Percentiles rank a stretch among this genome's conserved stretches.
These are phyloP conservation scores for Channa maculata DNA, from an alignment of 2,113 vertebrate species.

Conservation along the genomic window DNA sequence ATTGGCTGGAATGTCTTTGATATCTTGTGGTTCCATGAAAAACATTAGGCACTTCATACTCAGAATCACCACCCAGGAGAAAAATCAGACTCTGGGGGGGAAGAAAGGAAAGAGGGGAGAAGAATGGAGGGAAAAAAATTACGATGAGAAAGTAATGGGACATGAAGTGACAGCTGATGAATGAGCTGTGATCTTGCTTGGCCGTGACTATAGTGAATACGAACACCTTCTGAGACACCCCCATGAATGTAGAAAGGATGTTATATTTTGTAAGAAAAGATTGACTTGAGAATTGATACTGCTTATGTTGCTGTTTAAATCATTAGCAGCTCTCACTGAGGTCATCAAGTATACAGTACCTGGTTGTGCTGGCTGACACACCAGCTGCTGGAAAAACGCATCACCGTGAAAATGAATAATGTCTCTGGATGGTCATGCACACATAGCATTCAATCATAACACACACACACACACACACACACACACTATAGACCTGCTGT, in stretches of 20 bases:
- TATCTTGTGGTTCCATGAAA: slow-evolving; percentile 48
- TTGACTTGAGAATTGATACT: slow-evolving; percentile 22
- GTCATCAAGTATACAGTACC: slow-evolving; percentile 69
- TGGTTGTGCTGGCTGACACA: slow-evolving; percentile 65
- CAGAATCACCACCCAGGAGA: slow-evolving; percentile 33
- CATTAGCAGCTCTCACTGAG: slow-evolving; percentile 56
- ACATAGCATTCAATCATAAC: neutral
- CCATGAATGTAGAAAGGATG: neutral
- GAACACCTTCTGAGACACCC: slow-evolving; percentile 8
- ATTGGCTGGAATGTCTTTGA: slow-evolving; percentile 71
- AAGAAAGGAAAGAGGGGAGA: neutral
- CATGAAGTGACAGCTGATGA: slow-evolving; percentile 35
- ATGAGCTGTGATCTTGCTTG: slow-evolving; percentile 36
- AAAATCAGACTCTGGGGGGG: slow-evolving; percentile 9
- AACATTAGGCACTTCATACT: slow-evolving; percentile 31
- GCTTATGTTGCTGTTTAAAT: slow-evolving; percentile 59
- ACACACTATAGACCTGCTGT: slow-evolving; percentile 26
- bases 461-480: slow-evolving; percentile 27
- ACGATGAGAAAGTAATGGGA: slow-evolving; percentile 15
- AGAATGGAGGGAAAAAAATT: neutral
- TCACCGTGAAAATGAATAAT: slow-evolving; percentile 60
- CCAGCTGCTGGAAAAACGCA: slow-evolving; percentile 62
- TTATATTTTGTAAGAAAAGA: slow-evolving; percentile 30
- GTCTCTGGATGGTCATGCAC: slow-evolving; percentile 49
- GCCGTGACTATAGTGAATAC: slow-evolving; percentile 3